These are phyloP conservation scores for Silvanus unidentatus DNA, from an alignment of 2,888 invertebrate species.

Conservation along the genomic window DNA sequence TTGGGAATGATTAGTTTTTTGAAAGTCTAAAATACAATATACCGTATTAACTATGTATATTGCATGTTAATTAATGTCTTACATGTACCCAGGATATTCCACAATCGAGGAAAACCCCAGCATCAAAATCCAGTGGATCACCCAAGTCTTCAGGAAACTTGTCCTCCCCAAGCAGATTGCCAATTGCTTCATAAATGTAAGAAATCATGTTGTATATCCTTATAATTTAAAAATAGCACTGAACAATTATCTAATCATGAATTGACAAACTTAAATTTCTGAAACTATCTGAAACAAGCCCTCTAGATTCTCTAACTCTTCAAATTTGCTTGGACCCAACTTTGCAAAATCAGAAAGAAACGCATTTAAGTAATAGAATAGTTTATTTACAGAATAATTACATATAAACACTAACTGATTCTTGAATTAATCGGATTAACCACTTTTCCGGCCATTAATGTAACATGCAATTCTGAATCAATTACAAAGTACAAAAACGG, in stretches of 20 bases:
- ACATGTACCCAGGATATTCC: constrained; percentile 36
- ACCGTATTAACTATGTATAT: neutral
- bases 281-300: no score
- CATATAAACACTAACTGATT: constrained; percentile 55
- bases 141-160: constrained; percentile 22
- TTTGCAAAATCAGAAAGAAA: no score
- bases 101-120: constrained; percentile 35
- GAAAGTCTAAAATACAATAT: constrained; percentile 22
- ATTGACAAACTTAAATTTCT: neutral
- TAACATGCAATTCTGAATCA: constrained; percentile 72
- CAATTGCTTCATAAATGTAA: constrained; percentile 28
- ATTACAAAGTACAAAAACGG: constrained; percentile 82
- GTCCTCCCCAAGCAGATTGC: constrained; percentile 28
- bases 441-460: constrained; percentile 77
- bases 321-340: no score
- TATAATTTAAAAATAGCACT: constrained; percentile 2
- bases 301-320: no score
- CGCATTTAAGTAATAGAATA: neutral
- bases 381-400: constrained; percentile 6
- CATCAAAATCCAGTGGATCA: constrained; percentile 36
- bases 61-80: constrained; percentile 10
- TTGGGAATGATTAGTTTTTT: constrained; percentile 25
- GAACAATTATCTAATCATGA: neutral
- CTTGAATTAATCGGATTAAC: constrained; percentile 77
- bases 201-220: constrained; percentile 17